Percentiles rank a stretch among this genome's conserved stretches.
These are phyloP conservation scores for Eupithecia subumbrata DNA, from an alignment of 2,888 invertebrate species.

Conservation along the genomic window DNA sequence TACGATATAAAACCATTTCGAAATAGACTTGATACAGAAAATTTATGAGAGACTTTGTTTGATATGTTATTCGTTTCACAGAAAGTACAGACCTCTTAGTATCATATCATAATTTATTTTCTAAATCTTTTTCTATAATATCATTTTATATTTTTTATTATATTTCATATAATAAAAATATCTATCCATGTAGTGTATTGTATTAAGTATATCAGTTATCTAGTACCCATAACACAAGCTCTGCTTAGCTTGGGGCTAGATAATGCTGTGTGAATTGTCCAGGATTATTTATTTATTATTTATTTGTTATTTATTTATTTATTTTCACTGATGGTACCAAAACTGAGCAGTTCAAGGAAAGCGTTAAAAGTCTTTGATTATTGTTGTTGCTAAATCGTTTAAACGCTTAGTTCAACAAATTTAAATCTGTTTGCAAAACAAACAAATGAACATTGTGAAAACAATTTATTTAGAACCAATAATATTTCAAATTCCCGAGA, in stretches of 20 bases:
- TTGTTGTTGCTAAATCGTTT: not conserved
- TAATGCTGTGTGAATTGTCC: too few species aligned
- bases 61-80: not conserved
- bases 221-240: too few species aligned
- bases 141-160: too few species aligned
- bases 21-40: constrained; percentile 18
- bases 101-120: not conserved
- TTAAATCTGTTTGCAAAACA: constrained; percentile 10
- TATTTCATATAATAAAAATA: too few species aligned
- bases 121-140: not conserved
- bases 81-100: not conserved
- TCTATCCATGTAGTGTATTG: too few species aligned
- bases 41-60: not conserved
- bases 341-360: not conserved
- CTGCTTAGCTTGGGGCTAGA: too few species aligned
- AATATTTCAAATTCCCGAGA: constrained; percentile 37
- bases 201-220: too few species aligned
- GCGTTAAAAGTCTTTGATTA: not conserved
- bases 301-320: too few species aligned
- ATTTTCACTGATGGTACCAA: not conserved
- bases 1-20: constrained; percentile 30
- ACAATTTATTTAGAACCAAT: constrained; percentile 36
- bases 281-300: too few species aligned
- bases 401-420: not conserved
- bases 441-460: constrained; percentile 27